Evolutionary conservation across 2,113 vertebrate genomes (phyloP).

Genomic region (Zonotrichia leucophrys): DNA sequence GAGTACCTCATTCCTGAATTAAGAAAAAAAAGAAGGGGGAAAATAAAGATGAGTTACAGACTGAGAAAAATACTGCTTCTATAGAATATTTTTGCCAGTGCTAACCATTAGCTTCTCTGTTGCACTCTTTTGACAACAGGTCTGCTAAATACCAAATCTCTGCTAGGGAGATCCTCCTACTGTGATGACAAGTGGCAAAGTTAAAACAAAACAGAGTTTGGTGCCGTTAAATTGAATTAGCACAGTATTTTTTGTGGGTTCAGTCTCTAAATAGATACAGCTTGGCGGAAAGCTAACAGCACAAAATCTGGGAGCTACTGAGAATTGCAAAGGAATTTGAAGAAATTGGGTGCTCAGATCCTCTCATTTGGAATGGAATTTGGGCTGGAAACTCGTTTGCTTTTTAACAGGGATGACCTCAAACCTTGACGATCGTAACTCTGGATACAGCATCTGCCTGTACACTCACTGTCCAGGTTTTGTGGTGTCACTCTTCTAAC

Average conservation of each 20-base stretch:
- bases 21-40: not conserved
- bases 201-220: not conserved
- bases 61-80: not conserved
- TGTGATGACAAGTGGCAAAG: not conserved
- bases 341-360: not conserved
- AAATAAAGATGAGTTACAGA: not conserved
- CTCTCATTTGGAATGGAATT: not conserved
- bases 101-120: not conserved
- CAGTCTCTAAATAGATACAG: not conserved
- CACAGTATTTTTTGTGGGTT: not conserved
- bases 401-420: not conserved
- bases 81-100: not conserved
- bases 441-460: not conserved
- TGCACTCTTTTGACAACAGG: not conserved
- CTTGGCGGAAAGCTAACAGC: not conserved
- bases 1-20: not conserved
- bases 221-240: not conserved
- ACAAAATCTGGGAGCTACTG: not conserved
- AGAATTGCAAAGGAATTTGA: not conserved
- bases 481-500: accelerated
- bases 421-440: not conserved
- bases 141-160: not conserved
- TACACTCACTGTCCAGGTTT: accelerated
- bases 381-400: not conserved
- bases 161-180: not conserved